These are phyloP conservation scores for Chelonus insularis DNA, from an alignment of 1,140 invertebrate genomes.

Conservation along the genomic window DNA sequence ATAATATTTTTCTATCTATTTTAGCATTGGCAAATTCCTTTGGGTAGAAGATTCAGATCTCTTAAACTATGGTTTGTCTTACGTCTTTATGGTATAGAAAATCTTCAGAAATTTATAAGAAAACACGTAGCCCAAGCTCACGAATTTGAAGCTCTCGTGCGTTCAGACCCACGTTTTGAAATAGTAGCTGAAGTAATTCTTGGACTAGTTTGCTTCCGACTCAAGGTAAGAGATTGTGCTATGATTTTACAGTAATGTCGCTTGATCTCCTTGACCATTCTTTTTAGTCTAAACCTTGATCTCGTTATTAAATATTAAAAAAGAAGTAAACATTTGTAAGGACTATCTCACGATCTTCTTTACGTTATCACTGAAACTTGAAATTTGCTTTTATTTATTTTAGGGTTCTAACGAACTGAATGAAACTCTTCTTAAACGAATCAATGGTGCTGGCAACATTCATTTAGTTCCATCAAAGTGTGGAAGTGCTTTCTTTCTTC, in stretches of 20 bases:
- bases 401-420: constrained; percentile 81
- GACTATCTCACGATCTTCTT: not conserved
- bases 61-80: constrained; percentile 98
- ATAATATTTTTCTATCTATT: constrained; percentile 48
- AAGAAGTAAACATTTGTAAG: too few species aligned
- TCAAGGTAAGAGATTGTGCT: constrained; percentile 69
- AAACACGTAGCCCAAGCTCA: constrained; percentile 79
- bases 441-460: constrained; percentile 91
- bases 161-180: constrained; percentile 80
- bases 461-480: constrained; percentile 93
- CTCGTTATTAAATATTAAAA: not conserved
- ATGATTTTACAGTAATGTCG: not conserved
- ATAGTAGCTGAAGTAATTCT: constrained; percentile 83
- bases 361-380: not conserved
- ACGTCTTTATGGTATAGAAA: constrained; percentile 84
- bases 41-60: constrained; percentile 91
- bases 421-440: constrained; percentile 79
- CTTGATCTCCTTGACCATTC: constrained; percentile 18
- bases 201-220: constrained; percentile 91
- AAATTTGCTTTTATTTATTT: constrained; percentile 32
- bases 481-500: constrained; percentile 80
- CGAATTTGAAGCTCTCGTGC: constrained; percentile 76
- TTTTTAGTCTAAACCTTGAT: constrained; percentile 12
- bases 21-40: constrained; percentile 95
- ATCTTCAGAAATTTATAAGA: constrained; percentile 86